Evolutionary conservation across 2,888 invertebrate species (phyloP), one percentile per base, ranked within the genome.

Genomic region (Macrostomum cliftonense): DNA sequence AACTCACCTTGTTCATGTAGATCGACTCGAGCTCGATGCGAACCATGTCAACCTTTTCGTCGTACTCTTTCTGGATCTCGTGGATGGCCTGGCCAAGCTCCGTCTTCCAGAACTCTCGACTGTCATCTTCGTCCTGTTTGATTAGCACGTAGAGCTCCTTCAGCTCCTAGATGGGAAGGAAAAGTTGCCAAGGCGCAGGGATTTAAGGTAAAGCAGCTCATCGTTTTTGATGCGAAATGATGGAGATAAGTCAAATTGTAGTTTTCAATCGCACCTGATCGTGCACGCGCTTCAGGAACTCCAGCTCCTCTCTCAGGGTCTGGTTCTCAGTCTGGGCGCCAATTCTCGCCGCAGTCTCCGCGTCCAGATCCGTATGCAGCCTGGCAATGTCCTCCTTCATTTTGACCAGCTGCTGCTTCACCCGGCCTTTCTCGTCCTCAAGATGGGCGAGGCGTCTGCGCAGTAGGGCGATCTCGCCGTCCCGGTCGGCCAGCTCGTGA

Each of bases 71-170:
- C 56, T 74, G 71, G 55, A 74, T 74, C 55, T 74, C 74, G 39
- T 72, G 61, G 55, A 74, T 71, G 42, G 73, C 73, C 51, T 67
- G 63, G 2, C 70, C 65, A 47, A 75, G 59, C 56, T 74, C 74
- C 58, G 70, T 73, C 63, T 73, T 72, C 72, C 75, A 74, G 68
- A 68, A 74, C 56, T 74, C 72, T 20, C 73, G 63, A 65, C 74
- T 73, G 57, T 75, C 73, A 40, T 66, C 65, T 2, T 73, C 73
- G 58, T 74, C 74, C 38, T 73, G 62, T 58, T 71, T 68, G n/a
- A 71, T 71, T 50, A 71, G 61, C 19, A 71, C 71, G 43, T 72
- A 71, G 44, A 74, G 60, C 49, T 73, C 73, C 57, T 72, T 73
- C 57, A 74, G 60, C 58, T 73, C 72, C 66, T 71, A 52, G 7